A percentile compares a stretch with the other conserved stretches of the same genome.
These are phyloP conservation scores for Anadara kagoshimensis DNA, from an alignment of 1,140 invertebrate genomes.

Conservation along the genomic window DNA sequence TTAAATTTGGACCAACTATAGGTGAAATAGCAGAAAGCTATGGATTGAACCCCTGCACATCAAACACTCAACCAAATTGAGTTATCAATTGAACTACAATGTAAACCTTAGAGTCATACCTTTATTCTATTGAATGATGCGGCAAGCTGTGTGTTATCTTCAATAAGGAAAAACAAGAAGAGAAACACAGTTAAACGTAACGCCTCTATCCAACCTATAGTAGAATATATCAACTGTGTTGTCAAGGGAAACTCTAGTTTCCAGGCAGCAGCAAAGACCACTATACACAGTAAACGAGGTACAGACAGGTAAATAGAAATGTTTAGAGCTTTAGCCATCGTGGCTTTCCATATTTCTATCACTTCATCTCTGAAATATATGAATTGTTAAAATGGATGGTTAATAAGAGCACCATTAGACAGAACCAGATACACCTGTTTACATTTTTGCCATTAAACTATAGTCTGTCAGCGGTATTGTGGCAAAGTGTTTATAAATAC, in stretches of 20 bases:
- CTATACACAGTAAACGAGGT: slow-evolving; percentile 1
- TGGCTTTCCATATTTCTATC: slow-evolving; percentile 1
- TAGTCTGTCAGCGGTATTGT: too few relatives aligned
- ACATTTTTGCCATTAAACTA: too few relatives aligned
- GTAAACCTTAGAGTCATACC: not conserved
- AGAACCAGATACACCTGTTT: too few relatives aligned
- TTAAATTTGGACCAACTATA: too few relatives aligned
- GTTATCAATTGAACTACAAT: too few relatives aligned
- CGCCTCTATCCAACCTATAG: slow-evolving; percentile 17
- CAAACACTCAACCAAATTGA: too few relatives aligned
- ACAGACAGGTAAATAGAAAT: not conserved
- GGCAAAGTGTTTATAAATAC: too few relatives aligned
- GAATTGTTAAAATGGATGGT: not conserved
- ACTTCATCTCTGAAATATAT: slow-evolving; percentile 16
- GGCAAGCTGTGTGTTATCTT: slow-evolving; percentile 16
- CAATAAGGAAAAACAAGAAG: slow-evolving; percentile 21
- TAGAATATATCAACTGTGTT: not conserved
- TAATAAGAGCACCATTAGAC: too few relatives aligned
- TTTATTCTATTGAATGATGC: slow-evolving; percentile 22
- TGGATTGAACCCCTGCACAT: too few relatives aligned
- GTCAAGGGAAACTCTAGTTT: slow-evolving; percentile 10
- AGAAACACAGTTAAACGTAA: slow-evolving; percentile 23
- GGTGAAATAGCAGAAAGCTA: too few relatives aligned
- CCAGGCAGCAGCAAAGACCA: slow-evolving; percentile 17
- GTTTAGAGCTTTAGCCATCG: slow-evolving; percentile 11